These are phyloP conservation scores for Macrophya alboannulata DNA, from an alignment of 2,888 invertebrate genomes.

Conservation along the genomic window DNA sequence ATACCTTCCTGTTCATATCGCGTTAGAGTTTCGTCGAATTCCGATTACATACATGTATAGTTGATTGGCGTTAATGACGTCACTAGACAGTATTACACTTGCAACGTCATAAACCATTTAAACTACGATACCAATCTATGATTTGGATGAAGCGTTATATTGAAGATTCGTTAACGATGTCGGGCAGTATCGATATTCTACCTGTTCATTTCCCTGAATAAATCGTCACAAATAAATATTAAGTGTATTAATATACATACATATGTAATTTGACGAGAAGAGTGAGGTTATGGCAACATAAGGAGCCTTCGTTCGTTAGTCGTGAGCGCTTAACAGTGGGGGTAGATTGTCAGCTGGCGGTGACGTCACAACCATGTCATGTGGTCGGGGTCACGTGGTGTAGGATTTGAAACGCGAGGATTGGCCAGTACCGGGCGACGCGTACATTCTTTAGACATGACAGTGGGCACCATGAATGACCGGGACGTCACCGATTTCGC, in stretches of 20 bases:
- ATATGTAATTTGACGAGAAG: neutral
- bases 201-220: neutral
- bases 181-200: neutral
- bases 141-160: neutral
- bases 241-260: neutral
- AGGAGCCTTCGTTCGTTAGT: neutral
- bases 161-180: neutral
- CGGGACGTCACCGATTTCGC: constrained; percentile 75
- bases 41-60: constrained; percentile 19
- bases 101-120: constrained; percentile 12
- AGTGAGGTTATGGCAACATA: constrained; percentile 45
- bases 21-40: constrained; percentile 47
- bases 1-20: constrained; percentile 36
- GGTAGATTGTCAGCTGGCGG: constrained; percentile 75
- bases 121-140: constrained; percentile 1
- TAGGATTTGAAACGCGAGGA: constrained; percentile 63
- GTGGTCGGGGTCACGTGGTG: constrained; percentile 77
- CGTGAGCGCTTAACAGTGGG: constrained; percentile 32
- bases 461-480: constrained; percentile 77
- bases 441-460: constrained; percentile 76
- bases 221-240: neutral
- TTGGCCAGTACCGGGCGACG: constrained; percentile 63
- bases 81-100: neutral
- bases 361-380: constrained; percentile 76
- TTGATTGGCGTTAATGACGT: neutral